Conservation (phyloP, 2,888 invertebrate species). For the Scaptomyza caliginosa region DNA sequence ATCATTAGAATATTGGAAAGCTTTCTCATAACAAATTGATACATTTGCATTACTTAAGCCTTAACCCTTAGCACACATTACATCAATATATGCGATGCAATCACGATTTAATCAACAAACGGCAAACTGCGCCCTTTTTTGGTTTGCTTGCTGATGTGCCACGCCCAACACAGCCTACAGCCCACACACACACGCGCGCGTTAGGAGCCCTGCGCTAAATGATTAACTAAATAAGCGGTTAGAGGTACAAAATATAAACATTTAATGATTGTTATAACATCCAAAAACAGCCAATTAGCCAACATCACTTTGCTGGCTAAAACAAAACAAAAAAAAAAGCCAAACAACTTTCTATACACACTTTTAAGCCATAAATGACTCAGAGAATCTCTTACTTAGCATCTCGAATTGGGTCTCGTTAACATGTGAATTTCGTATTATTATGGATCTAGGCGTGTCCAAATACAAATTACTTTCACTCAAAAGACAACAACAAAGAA, state of each 20-base stretch:
- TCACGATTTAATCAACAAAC: conserved; percentile 27
- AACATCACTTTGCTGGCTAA: conserved; percentile 17
- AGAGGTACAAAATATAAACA: conserved; percentile 19
- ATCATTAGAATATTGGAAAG: background rate
- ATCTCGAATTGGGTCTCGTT: conserved; percentile 15
- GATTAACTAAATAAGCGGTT: conserved; percentile 58
- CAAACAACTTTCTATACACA: conserved; percentile 56
- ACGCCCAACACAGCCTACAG: conserved; percentile 18
- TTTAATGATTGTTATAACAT: conserved; percentile 13
- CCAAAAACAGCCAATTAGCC: conserved; percentile 6
- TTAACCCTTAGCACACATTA: background rate
- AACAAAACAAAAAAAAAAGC: conserved; percentile 28
- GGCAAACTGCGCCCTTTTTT: conserved; percentile 21
- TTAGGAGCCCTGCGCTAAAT: conserved; percentile 42
- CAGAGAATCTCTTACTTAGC: conserved; percentile 43
- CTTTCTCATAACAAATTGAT: background rate
- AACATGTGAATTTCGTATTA: conserved; percentile 17
- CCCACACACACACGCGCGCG: conserved; percentile 9
- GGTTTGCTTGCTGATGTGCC: conserved; percentile 6
- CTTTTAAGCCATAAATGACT: conserved; percentile 36
- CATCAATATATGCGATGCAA: conserved; percentile 5
- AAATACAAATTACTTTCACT: conserved; percentile 69
- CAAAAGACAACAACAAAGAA: conserved; percentile 26
- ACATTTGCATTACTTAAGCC: conserved; percentile 19
- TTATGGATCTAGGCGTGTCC: conserved; percentile 44